A percentile compares a stretch with the other conserved stretches of the same genome.
Conservation (phyloP, 2,113 vertebrate genomes). For the Monopterus albus region DNA sequence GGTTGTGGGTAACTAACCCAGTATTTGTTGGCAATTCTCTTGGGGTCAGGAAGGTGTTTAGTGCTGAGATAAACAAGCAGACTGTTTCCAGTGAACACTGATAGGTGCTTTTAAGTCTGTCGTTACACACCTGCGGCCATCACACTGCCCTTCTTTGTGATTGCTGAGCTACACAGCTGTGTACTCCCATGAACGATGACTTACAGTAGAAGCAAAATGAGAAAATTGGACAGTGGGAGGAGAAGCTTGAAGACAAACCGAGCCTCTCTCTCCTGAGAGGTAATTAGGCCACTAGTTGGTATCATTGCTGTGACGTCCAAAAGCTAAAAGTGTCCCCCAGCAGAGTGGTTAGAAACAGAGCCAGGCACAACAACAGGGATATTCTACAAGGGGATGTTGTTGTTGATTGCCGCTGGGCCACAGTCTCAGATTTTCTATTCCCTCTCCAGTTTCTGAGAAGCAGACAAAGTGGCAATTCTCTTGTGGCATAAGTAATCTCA, state of each 20-base stretch:
- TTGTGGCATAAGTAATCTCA: conserved; percentile 45
- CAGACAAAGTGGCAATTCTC: conserved; percentile 63
- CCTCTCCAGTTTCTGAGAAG: conserved; percentile 60
- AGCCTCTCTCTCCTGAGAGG: conserved; percentile 45
- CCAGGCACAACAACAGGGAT: conserved; percentile 45
- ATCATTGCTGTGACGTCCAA: conserved; percentile 47
- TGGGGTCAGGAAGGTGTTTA: conserved; percentile 3
- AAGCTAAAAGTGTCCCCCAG: conserved; percentile 50
- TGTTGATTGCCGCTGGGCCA: conserved; percentile 16
- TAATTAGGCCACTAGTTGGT: conserved; percentile 68
- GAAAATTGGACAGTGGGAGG: background rate
- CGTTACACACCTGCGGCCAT: conserved; percentile 11
- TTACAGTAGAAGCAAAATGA: conserved; percentile 10
- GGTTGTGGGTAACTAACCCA: conserved; percentile 2
- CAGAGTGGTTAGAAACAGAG: conserved; percentile 41
- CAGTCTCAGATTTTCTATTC: conserved; percentile 44
- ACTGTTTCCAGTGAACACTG: background rate
- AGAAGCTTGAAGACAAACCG: conserved; percentile 19
- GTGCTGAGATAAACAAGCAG: conserved; percentile 29
- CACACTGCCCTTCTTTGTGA: background rate
- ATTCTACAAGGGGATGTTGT: conserved; percentile 59
- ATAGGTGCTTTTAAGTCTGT: background rate
- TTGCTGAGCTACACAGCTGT: conserved; percentile 33
- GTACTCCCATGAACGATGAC: background rate
- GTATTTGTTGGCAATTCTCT: conserved; percentile 1